Evolutionary conservation across 1,140 invertebrate genomes (phyloP), one percentile per base, ranked within the genome.

Genomic region (Brachionus sp.): DNA sequence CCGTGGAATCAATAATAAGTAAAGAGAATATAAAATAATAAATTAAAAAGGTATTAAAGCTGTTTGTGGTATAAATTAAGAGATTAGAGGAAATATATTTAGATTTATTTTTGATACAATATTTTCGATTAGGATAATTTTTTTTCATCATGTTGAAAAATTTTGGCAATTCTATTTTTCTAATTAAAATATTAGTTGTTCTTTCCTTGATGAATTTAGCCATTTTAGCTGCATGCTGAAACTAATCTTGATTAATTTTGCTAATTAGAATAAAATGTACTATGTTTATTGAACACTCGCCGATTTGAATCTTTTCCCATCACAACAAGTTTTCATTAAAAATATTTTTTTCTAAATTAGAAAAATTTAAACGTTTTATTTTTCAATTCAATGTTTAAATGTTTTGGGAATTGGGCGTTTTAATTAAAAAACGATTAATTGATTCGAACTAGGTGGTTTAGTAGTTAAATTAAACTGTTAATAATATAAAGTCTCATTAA

Each of bases 81-180:
- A 66, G 33, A 66, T 66, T 66, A 66, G 64, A 66, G 25, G 64
- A 66, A 33, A 57, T 33, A n/a, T 35, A 13, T 66, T 66, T 66
- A 37, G 64, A 33, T 66, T 33, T 33, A n/a, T 66, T 66, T 66
- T 57, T n/a, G 50, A 57, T 57, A 9, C n/a, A 57, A 57, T 33
- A 12, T 33, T 33, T 66, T 66, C 33, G 64, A 37, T 70, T 70
- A 70, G 29, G 66, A 70, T 70, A 39, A 39, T 37, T 70, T 70
- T 70, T 70, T 70, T 66, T 66, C 5, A 35, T 66, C 64, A 66
- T 66, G 13, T 66, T 66, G 10, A 66, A 12, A 10, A 66, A 66
- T 66, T 66, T 64, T 64, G 57, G 10, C 5, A 64, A 25, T 9
- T 9, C 19, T 62, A n/a, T 62, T 62, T 62, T 35, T 33, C 29